These are phyloP conservation scores for Peromyscus californicus DNA, from an alignment of 2,113 vertebrate species.

Conservation along the genomic window DNA sequence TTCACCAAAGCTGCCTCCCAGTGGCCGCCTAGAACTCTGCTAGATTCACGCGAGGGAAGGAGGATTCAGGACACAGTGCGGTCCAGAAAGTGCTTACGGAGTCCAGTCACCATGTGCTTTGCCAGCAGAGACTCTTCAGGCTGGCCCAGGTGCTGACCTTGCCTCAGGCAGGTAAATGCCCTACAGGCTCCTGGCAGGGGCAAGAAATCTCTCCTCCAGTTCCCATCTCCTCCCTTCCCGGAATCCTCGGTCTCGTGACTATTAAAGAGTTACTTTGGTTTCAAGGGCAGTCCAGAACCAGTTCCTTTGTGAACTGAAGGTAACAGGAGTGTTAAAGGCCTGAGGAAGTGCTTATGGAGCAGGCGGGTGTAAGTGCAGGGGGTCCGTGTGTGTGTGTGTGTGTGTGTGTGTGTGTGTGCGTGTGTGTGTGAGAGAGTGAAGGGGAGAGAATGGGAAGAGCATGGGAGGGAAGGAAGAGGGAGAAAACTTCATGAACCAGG, in stretches of 20 bases:
- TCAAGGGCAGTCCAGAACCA: constrained; percentile 62
- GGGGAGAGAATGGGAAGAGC: background rate
- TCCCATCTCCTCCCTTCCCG: constrained; percentile 60
- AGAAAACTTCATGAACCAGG: background rate
- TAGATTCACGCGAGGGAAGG: constrained; percentile 32
- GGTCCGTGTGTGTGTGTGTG: background rate
- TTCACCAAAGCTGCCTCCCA: constrained; percentile 82
- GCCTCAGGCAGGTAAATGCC: constrained; percentile 16
- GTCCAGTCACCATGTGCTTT: background rate
- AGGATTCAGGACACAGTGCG: background rate
- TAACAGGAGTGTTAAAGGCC: constrained; percentile 72
- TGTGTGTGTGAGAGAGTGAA: background rate
- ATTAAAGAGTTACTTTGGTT: constrained; percentile 66
- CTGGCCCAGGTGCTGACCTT: constrained; percentile 69
- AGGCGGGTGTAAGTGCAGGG: background rate
- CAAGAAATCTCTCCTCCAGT: background rate
- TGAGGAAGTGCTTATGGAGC: constrained; percentile 31
- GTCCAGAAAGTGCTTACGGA: constrained; percentile 14
- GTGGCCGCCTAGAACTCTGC: constrained; percentile 52
- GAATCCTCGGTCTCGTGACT: constrained; percentile 58
- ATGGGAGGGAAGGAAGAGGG: constrained; percentile 2
- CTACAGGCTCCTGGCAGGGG: constrained; percentile 10
- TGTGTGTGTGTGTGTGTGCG: background rate
- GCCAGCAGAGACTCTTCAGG: constrained; percentile 54
- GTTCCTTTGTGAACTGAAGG: constrained; percentile 67